Evolutionary conservation across 2,113 vertebrate species (phyloP), one percentile per base, ranked within the genome.

Genomic region (Dromas ardeola): DNA sequence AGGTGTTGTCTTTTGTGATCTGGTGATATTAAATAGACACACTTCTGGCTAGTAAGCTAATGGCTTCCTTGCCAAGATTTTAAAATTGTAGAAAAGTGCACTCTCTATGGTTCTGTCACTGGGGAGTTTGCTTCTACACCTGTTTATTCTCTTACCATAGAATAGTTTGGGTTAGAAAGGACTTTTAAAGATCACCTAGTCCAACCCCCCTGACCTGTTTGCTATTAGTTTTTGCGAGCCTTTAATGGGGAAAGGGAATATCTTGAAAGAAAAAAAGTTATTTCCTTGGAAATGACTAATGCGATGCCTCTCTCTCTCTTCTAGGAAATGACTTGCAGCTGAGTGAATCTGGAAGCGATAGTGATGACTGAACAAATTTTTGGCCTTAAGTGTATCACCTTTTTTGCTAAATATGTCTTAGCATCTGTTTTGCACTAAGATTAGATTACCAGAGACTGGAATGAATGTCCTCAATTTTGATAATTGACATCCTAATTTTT

Each of bases 281-380:
- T n/a, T 87, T 85, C 88, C n/a, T 73, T 96, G 81, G 71, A 96
- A 93, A 90, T 90, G 36, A 94, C 81, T 98, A 91, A 97, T 67
- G 16, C 0, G 47, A 27, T 95, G 65, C 94, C 47, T 88, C 96
- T 95, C 40, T 95, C 40, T 92, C 42, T 97, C 95, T 98, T 98
- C 84, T 98, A 99, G 99, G 99, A 98, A 99, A 97, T 66, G 99
- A 99, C 97, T 98, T 99, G 92, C 99, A 99, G 98, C 98, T 99
- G 95, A 99, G 99, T 96, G 99, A 99, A 88, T 99, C 99, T 59
- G 99, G 99, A 97, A 99, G 99, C 23, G 99, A 99, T 95, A 99
- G 99, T 86, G 99, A 99, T 94, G 98, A 99, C 97, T 99, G 97
- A 99, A 82, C 94, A 97, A 86, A 65, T 71, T 80, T 88, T 93